Base-by-base conservation (phyloP, 92 coral and sea anemone genomes). In the Desmophyllum pertusum region DNA sequence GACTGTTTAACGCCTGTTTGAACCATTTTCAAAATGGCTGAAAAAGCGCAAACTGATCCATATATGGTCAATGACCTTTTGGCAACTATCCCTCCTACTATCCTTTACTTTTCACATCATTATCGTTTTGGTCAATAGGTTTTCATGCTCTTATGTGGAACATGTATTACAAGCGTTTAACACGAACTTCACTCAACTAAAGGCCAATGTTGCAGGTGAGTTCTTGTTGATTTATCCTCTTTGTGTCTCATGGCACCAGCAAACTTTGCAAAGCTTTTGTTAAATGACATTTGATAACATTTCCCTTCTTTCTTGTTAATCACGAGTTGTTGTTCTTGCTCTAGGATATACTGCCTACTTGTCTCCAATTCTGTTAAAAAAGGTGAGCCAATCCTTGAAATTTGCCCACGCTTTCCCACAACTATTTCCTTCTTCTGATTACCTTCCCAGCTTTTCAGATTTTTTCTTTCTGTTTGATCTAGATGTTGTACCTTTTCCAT, bases 401-500 rank as follows among this genome's bases (percentile, higher is more conserved):
- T n/a, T n/a, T n/a, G n/a, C n/a, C n/a, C n/a, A n/a, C n/a, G 55
- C 18, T 50, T 50, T 50, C 18, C 18, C 13, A 21, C 18, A 15
- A 50, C 55, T 13, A 50, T 10, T 10, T 21, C 18, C 55, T 6
- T 5, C 18, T 50, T 15, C 13, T 13, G 15, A 50, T 15, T 21
- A 2, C 23, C 55, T 50, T 50, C 7, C 18, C 2, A 50, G 18
- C 55, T 50, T 50, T 50, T 10, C 13, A 3, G 18, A 3, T 50
- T 15, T 50, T 5, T 6, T 50, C n/a, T 57, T 42, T 19, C 39
- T 68, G 43, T 72, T 33, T 64, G 10, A 73, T 43, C 3, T 15
- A 84, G 87, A 63, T 33, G 65, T 75, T 63, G 30, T 84, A 84
- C 39, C 78, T 84, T 64, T 62, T 84, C 14, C 75, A 75, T 25